These are phyloP conservation scores for Bombus sibiricus DNA, from an alignment of 1,140 invertebrate species.

Conservation along the genomic window DNA sequence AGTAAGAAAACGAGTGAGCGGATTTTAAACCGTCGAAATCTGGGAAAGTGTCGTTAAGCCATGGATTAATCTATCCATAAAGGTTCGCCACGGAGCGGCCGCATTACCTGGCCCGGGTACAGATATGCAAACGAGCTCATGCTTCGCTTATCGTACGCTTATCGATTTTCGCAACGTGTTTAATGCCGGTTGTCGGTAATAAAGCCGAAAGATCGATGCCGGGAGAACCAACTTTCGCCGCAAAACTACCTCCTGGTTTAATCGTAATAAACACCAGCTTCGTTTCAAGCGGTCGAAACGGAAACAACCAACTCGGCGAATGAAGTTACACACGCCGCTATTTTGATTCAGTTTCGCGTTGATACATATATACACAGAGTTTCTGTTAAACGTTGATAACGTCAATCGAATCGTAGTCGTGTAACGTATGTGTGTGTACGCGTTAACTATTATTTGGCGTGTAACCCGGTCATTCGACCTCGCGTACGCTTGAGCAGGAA, in stretches of 20 bases:
- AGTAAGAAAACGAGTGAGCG: neutral
- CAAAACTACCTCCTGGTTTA: constrained; percentile 18
- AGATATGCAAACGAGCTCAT: constrained; percentile 46
- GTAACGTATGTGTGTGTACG: neutral
- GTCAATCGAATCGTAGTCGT: neutral
- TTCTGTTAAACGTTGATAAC: neutral
- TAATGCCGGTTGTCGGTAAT: constrained; percentile 16
- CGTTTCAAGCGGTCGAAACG: neutral
- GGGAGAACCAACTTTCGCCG: neutral
- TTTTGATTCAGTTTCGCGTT: constrained; percentile 1
- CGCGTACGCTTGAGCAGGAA: neutral
- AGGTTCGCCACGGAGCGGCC: constrained; percentile 11
- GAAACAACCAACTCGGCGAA: neutral
- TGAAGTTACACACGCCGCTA: neutral
- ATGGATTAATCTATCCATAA: constrained; percentile 54
- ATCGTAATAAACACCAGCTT: constrained; percentile 47
- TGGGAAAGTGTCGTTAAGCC: constrained; percentile 40
- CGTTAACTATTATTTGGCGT: constrained; percentile 9
- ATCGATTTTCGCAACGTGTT: constrained; percentile 46
- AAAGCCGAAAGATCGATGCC: constrained; percentile 30
- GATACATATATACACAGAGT: neutral
- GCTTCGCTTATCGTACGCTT: constrained; percentile 37
- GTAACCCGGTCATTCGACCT: neutral
- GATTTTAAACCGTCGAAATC: constrained; percentile 40
- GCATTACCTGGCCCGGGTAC: constrained; percentile 27